Conservation (phyloP, 2,113 vertebrate species). For the Pluvianellus socialis region DNA sequence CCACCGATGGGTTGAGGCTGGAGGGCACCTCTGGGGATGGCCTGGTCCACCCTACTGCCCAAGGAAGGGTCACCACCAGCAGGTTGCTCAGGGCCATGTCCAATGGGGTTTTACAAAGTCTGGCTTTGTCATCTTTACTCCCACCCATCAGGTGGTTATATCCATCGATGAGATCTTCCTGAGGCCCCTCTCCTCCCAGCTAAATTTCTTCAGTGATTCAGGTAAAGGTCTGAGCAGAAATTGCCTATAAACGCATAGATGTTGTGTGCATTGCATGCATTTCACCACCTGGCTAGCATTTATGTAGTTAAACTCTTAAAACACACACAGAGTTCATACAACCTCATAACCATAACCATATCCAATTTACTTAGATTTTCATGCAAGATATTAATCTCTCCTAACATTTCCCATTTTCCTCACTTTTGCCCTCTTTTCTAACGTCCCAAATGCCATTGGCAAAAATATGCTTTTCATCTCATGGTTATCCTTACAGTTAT, state of each 20-base stretch:
- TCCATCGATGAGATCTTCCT: neutral
- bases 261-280: rapidly evolving
- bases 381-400: neutral
- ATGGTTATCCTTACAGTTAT: neutral
- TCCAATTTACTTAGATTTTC: neutral
- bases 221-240: neutral
- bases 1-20: rapidly evolving
- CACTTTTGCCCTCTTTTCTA: neutral
- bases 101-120: neutral
- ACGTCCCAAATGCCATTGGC: neutral
- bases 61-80: neutral
- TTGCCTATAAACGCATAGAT: neutral
- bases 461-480: neutral
- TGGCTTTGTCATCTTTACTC: neutral
- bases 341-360: neutral
- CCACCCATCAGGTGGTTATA: neutral
- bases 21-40: neutral
- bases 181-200: neutral
- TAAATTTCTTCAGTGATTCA: neutral
- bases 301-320: neutral
- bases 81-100: neutral
- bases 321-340: neutral
- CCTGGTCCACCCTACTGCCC: neutral
- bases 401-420: neutral
- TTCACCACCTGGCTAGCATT: neutral